phyloP scores from a whole-genome alignment of 1,140 invertebrate genomes.

The Tribolium madens region DNA sequence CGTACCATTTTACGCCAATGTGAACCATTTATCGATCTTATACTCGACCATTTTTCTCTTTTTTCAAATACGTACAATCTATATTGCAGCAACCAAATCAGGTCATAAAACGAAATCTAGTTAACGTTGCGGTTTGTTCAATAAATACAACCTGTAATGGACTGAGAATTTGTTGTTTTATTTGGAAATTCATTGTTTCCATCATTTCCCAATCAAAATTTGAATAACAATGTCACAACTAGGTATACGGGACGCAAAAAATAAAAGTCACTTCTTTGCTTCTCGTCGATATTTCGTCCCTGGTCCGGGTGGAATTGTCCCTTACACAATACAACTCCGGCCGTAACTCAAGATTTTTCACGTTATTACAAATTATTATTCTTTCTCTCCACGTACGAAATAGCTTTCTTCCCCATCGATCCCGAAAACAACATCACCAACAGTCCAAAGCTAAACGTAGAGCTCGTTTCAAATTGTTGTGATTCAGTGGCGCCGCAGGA shows the following conservation, averaged over 20 bases:
- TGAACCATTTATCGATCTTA: not conserved
- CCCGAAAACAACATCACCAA: not conserved
- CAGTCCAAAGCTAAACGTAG: too few species aligned
- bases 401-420: slow-evolving; percentile 24
- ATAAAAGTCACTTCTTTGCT: not conserved
- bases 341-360: slow-evolving; percentile 30
- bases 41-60: not conserved
- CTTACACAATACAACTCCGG: not conserved
- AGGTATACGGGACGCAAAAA: not conserved
- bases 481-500: too few species aligned
- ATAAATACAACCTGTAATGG: not conserved
- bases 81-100: not conserved
- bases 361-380: slow-evolving; percentile 37
- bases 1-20: not conserved
- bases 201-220: not conserved
- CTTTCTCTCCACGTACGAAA: slow-evolving; percentile 30
- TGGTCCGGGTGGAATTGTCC: slow-evolving; percentile 1
- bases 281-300: not conserved
- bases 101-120: not conserved
- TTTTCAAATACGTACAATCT: not conserved
- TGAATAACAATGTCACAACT: not conserved
- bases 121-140: not conserved
- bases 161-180: not conserved
- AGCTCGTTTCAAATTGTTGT: too few species aligned
- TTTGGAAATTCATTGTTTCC: not conserved